Percentiles rank a stretch among this genome's conserved stretches.
These are phyloP conservation scores for Polyommatus iphigenia DNA, from an alignment of 2,888 invertebrate genomes.

Conservation along the genomic window DNA sequence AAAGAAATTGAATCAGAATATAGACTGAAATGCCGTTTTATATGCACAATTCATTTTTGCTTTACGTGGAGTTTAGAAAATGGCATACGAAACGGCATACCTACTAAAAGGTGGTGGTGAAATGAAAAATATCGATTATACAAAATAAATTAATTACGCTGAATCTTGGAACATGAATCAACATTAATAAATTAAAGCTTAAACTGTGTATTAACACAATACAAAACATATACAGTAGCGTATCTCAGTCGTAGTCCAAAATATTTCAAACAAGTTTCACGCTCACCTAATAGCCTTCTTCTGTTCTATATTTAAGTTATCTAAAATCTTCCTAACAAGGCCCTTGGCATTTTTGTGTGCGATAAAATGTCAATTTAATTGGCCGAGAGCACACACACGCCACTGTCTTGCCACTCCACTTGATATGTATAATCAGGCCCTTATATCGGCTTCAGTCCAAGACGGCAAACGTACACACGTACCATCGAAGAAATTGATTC, in stretches of 20 bases:
- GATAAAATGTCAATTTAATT: too few relatives aligned
- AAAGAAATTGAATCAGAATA: conserved; percentile 10
- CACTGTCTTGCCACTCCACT: too few relatives aligned
- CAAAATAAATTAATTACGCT: not conserved
- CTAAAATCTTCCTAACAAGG: not conserved
- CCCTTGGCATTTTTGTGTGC: too few relatives aligned
- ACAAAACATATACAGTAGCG: not conserved
- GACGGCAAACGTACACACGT: too few relatives aligned
- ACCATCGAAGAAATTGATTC: too few relatives aligned
- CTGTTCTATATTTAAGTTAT: not conserved
- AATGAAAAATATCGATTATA: too few relatives aligned
- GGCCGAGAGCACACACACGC: too few relatives aligned
- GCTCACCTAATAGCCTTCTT: too few relatives aligned
- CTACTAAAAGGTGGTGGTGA: not conserved
- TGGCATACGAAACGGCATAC: not conserved
- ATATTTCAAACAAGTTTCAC: not conserved
- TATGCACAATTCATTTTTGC: conserved; percentile 1
- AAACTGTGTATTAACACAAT: not conserved
- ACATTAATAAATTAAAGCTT: not conserved
- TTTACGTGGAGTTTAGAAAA: not conserved
- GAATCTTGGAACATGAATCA: not conserved
- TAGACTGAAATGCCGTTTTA: not conserved
- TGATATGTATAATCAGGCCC: too few relatives aligned
- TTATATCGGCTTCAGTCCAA: too few relatives aligned
- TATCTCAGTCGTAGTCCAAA: not conserved